Base-by-base conservation (phyloP, 2,797 vertebrate genomes). In the Trachurus trachurus region DNA sequence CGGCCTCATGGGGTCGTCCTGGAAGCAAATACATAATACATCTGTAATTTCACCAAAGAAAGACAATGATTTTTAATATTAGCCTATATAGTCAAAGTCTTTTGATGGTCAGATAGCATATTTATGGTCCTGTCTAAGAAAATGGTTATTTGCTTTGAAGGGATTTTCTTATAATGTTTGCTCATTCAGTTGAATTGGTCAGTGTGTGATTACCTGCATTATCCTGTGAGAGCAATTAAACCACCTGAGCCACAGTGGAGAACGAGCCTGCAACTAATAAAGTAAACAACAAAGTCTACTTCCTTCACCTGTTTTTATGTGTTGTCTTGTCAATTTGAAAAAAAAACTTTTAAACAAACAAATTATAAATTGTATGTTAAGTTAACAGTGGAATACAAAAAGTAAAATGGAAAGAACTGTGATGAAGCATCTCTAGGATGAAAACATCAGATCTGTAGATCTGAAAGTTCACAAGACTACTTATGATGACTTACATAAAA, bases 171-270 rank as follows among this genome's bases (percentile, higher is more conserved):
- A 11, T 8, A 34, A 21, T 61, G 49, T 56, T 40, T 26, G 26
- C 26, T 26, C n/a, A n/a, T n/a, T 26, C 26, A 26, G 7, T 40
- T 16, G 29, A 62, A 31, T 22, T 19, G 34, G 19, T 66, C 47
- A 54, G 9, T 5, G 1, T 21, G 59, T 63, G 7, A 34, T 50
- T 17, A 21, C 15, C 4, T 12, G 31, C 17, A 58, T 50, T 64
- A 17, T 64, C 37, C 45, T 44, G 15, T 21, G 60, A 68, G 70
- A 69, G 12, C 37, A 53, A 63, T 44, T 64, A 29, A 64, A 52
- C 7, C 56, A n/a, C 39, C 29, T 37, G 9, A n/a, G 10, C 26
- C 26, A n/a, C 21, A 42, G 39, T 56, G 39, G 29, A 34, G 42
- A 44, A 8, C 4, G 29, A 52, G 40, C 16, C 19, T 16, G 1